A percentile compares a stretch with the other conserved stretches of the same genome.
Conservation (phyloP, 2,888 invertebrate genomes). For the Synergus japonicus region DNA sequence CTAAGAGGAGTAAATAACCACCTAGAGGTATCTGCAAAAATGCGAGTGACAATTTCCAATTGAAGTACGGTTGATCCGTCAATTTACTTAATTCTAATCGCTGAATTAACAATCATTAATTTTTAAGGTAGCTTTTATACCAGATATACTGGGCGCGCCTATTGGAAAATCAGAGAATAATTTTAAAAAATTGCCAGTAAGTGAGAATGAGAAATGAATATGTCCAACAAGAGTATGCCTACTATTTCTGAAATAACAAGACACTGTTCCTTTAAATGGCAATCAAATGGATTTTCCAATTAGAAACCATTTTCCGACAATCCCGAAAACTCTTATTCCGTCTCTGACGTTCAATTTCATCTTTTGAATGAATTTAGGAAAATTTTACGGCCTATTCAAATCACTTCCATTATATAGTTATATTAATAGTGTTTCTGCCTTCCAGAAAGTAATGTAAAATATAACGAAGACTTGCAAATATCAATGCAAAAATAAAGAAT, state of each 20-base stretch:
- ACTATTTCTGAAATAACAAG: neutral
- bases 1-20: neutral
- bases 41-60: neutral
- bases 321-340: conserved; percentile 1
- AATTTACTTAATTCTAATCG: conserved; percentile 66
- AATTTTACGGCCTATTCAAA: neutral
- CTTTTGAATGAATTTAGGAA: no score
- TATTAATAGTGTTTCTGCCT: neutral
- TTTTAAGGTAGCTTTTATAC: conserved; percentile 72
- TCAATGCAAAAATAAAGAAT: neutral
- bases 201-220: conserved; percentile 42
- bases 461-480: neutral
- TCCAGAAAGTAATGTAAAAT: neutral
- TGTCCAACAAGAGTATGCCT: neutral
- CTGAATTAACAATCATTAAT: conserved; percentile 71
- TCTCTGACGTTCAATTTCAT: neutral
- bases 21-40: neutral
- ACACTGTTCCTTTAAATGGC: neutral
- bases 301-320: neutral
- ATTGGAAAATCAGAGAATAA: conserved; percentile 21
- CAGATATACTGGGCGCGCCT: conserved; percentile 42
- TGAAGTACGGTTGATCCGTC: conserved; percentile 55
- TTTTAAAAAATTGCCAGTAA: neutral
- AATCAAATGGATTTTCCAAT: neutral
- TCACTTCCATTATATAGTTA: conserved; percentile 1